phyloP scores from a whole-genome alignment of 2,888 invertebrate species.

The Gisinianus flammeolus region DNA sequence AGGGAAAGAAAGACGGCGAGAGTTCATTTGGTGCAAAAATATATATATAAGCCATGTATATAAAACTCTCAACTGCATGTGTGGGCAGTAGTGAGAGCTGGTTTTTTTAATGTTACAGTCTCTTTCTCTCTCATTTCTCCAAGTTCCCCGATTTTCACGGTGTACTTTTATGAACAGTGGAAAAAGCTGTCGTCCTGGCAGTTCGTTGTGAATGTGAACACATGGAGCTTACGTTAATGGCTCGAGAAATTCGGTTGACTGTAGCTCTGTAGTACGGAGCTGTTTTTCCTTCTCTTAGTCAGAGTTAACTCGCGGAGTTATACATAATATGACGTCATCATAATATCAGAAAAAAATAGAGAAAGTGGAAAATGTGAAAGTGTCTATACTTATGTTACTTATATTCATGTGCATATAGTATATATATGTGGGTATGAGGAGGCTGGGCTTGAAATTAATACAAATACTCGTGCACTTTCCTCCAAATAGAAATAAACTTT shows the following conservation, averaged over 20 bases:
- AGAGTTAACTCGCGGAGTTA: neutral
- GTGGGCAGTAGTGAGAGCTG: constrained; percentile 5
- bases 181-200: constrained; percentile 32
- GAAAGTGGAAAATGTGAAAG: neutral
- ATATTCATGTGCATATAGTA: too few species aligned
- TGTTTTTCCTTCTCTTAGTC: neutral
- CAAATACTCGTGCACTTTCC: too few species aligned
- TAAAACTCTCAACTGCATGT: neutral
- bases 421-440: too few species aligned
- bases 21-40: neutral
- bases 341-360: neutral
- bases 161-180: constrained; percentile 2
- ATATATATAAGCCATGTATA: neutral
- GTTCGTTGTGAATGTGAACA: constrained; percentile 38
- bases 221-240: constrained; percentile 35
- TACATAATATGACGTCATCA: neutral
- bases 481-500: too few species aligned
- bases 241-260: constrained; percentile 10
- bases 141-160: neutral
- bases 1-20: neutral
- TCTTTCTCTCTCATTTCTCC: neutral
- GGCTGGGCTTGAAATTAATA: too few species aligned
- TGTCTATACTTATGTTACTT: too few species aligned
- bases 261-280: neutral
- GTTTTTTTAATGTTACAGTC: constrained; percentile 12